Conservation (phyloP, 2,113 vertebrate genomes). For the Actenoides lindsayi region DNA sequence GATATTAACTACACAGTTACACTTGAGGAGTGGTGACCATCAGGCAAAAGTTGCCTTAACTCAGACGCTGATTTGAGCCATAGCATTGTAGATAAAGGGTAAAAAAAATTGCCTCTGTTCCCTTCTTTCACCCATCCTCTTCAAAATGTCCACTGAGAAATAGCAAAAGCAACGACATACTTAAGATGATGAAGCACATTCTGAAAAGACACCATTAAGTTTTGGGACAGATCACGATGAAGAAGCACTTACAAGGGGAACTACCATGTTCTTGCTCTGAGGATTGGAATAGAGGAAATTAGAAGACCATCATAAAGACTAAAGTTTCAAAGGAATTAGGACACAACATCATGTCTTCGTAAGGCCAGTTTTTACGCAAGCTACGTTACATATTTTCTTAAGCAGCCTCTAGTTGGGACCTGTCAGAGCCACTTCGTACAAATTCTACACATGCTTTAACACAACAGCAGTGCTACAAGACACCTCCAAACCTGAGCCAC, state of each 20-base stretch:
- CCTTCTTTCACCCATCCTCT: not conserved
- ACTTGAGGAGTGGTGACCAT: not conserved
- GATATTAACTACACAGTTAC: not conserved
- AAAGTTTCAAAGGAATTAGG: not conserved
- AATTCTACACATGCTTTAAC: not conserved
- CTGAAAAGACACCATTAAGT: not conserved
- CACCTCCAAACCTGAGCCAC: not conserved
- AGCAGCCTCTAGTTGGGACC: not conserved
- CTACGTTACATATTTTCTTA: not conserved
- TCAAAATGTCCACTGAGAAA: not conserved
- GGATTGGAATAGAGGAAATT: not conserved
- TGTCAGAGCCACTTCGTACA: not conserved
- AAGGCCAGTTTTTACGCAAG: not conserved
- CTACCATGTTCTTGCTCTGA: not conserved
- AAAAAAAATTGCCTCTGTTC: not conserved
- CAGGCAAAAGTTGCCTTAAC: not conserved
- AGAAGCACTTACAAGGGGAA: not conserved
- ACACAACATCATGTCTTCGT: not conserved
- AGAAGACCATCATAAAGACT: not conserved
- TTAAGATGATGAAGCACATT: not conserved
- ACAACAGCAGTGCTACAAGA: not conserved
- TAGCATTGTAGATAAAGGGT: not conserved
- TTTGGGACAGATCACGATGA: not conserved
- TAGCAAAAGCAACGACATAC: not conserved
- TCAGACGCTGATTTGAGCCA: not conserved